phyloP scores from a whole-genome alignment of 1,140 invertebrate genomes.

The Oryzaephilus surinamensis region DNA sequence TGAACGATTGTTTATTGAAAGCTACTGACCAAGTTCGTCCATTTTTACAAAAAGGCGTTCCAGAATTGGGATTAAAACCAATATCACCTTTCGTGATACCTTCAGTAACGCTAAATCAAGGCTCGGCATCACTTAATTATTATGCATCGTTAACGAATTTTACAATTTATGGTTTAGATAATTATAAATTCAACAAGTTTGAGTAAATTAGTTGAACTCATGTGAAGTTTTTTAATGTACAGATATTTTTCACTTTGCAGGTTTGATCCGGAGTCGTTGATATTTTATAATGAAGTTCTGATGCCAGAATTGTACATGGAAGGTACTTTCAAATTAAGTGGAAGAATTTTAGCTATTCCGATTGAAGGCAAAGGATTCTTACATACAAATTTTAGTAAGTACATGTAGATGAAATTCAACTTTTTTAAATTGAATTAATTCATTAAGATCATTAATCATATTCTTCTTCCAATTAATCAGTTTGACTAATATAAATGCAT shows the following conservation, averaged over 20 bases:
- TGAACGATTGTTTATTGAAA: constrained; percentile 46
- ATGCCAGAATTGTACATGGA: constrained; percentile 5
- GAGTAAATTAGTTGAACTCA: constrained; percentile 9
- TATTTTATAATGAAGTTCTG: background rate
- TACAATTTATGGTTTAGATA: constrained; percentile 43
- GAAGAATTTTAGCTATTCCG: constrained; percentile 10
- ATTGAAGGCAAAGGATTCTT: constrained; percentile 15
- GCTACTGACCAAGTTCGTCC: constrained; percentile 47
- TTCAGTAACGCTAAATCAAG: constrained; percentile 48
- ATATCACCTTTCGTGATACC: constrained; percentile 52
- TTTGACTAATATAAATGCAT: constrained; percentile 3
- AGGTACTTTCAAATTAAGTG: constrained; percentile 10
- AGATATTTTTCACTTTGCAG: too few relatives aligned
- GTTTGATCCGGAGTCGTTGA: too few relatives aligned
- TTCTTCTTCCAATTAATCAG: too few relatives aligned
- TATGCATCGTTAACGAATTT: constrained; percentile 54
- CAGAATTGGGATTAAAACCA: constrained; percentile 48
- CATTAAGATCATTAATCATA: background rate
- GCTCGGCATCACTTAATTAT: constrained; percentile 47
- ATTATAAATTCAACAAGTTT: constrained; percentile 15
- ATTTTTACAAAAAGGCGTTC: constrained; percentile 47
- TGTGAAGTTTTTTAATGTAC: too few relatives aligned
- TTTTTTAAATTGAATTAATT: background rate
- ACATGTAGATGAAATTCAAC: too few relatives aligned
- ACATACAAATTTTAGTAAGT: constrained; percentile 10